These are phyloP conservation scores for Tetrao urogallus DNA, from an alignment of 2,113 vertebrate genomes.

Conservation along the genomic window DNA sequence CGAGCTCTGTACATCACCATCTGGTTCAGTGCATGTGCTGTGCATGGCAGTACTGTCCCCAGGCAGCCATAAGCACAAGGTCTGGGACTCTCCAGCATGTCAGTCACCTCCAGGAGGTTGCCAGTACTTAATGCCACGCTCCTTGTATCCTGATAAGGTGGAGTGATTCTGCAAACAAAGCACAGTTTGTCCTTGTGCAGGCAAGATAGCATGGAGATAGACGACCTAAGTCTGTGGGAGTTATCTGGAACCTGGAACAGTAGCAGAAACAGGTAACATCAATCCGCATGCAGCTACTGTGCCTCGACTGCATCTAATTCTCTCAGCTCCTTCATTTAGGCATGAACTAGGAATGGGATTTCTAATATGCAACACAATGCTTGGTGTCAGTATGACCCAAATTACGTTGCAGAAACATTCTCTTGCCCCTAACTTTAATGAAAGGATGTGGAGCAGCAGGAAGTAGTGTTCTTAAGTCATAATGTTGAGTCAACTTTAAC, in stretches of 20 bases:
- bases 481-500: accelerated
- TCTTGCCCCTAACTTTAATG: background rate
- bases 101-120: background rate
- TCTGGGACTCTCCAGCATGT: background rate
- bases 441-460: background rate
- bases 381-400: background rate
- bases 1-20: background rate
- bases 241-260: accelerated
- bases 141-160: background rate
- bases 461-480: background rate
- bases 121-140: accelerated
- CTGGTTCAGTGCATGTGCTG: background rate
- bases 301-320: background rate
- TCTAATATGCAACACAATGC: background rate
- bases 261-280: background rate
- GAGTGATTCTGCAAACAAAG: background rate
- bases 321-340: background rate
- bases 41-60: accelerated
- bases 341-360: accelerated
- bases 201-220: background rate
- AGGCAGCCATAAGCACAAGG: background rate
- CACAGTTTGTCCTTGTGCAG: background rate
- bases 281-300: background rate
- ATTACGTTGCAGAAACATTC: background rate
- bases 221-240: background rate